Percentiles rank a stretch among this genome's conserved stretches.
phyloP scores from a whole-genome alignment of 2,113 vertebrate species.

The Charina bottae region DNA sequence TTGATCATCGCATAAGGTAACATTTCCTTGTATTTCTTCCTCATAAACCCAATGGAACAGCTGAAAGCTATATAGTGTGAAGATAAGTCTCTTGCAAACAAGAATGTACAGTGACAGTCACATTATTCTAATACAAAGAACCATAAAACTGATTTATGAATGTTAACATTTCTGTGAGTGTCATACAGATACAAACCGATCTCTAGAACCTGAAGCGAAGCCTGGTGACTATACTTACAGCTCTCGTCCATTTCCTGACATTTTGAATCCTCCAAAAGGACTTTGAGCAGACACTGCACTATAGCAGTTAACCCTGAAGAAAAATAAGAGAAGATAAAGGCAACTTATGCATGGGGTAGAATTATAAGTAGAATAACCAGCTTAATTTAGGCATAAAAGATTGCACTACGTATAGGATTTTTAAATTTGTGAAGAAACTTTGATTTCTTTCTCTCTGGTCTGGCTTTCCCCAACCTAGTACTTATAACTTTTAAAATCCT shows the following conservation, averaged over 20 bases:
- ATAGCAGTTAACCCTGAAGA: conserved; percentile 88
- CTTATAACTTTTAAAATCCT: not conserved
- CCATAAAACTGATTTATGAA: not conserved
- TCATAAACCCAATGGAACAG: not conserved
- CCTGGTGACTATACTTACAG: conserved; percentile 77
- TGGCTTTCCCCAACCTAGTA: not conserved
- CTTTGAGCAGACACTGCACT: conserved; percentile 77
- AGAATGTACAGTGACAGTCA: not conserved
- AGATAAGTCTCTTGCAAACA: not conserved
- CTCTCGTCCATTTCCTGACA: conserved; percentile 92
- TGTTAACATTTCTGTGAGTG: not conserved
- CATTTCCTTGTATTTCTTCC: not conserved
- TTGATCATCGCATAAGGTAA: not conserved
- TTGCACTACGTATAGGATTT: not conserved
- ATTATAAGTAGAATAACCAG: not conserved
- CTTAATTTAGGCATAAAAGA: not conserved
- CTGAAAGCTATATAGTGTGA: not conserved
- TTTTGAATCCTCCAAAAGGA: conserved; percentile 91
- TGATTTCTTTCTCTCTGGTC: not conserved
- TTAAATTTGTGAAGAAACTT: not conserved
- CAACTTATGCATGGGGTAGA: not conserved
- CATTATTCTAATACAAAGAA: not conserved
- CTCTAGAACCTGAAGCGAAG: not conserved
- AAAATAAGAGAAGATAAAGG: conserved; percentile 12
- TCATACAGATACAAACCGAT: not conserved